A percentile compares a stretch with the other conserved stretches of the same genome.
These are phyloP conservation scores for Heliornis fulica DNA, from an alignment of 2,113 vertebrate genomes.

Conservation along the genomic window DNA sequence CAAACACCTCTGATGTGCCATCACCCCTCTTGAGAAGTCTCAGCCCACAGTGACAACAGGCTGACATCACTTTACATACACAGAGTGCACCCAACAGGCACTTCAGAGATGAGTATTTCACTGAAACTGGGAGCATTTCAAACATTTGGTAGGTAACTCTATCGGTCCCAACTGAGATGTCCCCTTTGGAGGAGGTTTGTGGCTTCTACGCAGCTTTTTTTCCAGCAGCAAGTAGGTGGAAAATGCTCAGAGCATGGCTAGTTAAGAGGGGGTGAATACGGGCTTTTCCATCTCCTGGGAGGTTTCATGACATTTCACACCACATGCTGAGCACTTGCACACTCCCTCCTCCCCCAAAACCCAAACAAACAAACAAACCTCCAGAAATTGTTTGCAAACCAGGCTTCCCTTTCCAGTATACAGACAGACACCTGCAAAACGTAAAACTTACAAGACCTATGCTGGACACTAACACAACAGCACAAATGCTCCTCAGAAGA, in stretches of 20 bases:
- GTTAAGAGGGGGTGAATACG: not conserved
- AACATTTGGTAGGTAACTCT: not conserved
- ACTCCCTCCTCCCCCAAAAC: too few species aligned
- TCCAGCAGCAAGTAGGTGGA: not conserved
- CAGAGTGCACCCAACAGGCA: not conserved
- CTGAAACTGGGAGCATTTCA: not conserved
- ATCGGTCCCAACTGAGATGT: not conserved
- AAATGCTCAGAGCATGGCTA: not conserved
- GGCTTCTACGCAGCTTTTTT: not conserved
- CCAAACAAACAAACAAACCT: too few species aligned
- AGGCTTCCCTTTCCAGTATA: not conserved
- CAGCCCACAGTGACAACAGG: not conserved
- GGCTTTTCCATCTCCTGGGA: not conserved
- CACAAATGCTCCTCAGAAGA: not conserved
- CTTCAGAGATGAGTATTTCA: not conserved
- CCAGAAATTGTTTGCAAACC: not conserved
- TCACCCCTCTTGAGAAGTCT: not conserved
- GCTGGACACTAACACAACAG: not conserved
- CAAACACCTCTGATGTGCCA: rapidly evolving
- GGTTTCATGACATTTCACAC: not conserved
- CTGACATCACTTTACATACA: not conserved
- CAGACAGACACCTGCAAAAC: not conserved
- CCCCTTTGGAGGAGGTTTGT: not conserved
- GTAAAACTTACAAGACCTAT: not conserved
- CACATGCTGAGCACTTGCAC: too few species aligned